Evolutionary conservation across 2,888 invertebrate species (phyloP).

Genomic region (Abrostola tripartita): DNA sequence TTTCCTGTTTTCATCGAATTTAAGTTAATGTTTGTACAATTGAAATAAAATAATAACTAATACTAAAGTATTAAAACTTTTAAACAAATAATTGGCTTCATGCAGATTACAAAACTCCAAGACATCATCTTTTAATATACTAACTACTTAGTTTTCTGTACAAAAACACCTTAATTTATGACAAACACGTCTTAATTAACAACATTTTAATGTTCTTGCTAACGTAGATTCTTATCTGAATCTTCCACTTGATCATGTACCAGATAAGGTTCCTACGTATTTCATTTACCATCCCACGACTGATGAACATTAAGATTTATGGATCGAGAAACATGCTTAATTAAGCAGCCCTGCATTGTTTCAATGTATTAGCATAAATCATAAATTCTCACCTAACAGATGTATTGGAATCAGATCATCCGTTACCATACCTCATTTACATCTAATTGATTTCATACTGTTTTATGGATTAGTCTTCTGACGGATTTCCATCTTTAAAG

Average conservation of each 20-base stretch:
- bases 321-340: constrained; percentile 83
- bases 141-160: constrained; percentile 15
- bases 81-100: constrained; percentile 4
- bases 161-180: constrained; percentile 23
- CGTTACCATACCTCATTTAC: constrained; percentile 52
- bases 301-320: constrained; percentile 82
- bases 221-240: constrained; percentile 66
- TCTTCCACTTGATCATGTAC: constrained; percentile 71
- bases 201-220: constrained; percentile 35
- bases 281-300: constrained; percentile 53
- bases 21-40: too few species aligned
- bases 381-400: constrained; percentile 67
- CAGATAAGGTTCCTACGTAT: constrained; percentile 47
- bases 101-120: background rate
- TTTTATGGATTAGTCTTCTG: constrained; percentile 30
- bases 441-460: constrained; percentile 56
- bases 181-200: constrained; percentile 45
- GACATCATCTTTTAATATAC: constrained; percentile 7
- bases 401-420: constrained; percentile 64
- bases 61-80: background rate
- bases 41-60: background rate
- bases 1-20: background rate
- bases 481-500: constrained; percentile 31
- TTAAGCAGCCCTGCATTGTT: constrained; percentile 81
- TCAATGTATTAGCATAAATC: constrained; percentile 70